Conservation (phyloP, 2,113 vertebrate genomes). For the Oplegnathus fasciatus region DNA sequence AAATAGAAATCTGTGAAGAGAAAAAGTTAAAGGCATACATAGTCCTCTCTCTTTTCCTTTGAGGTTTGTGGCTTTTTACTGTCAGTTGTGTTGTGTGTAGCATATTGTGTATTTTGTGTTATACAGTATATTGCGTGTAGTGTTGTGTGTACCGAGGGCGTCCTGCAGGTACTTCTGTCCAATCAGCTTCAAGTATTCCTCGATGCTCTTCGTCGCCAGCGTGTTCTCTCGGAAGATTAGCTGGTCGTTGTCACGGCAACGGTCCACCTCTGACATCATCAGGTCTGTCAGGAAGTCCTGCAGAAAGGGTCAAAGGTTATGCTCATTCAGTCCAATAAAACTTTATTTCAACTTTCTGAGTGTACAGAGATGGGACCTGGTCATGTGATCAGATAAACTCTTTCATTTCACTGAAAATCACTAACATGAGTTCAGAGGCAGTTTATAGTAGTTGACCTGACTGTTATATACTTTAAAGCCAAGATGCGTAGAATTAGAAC, state of each 20-base stretch:
- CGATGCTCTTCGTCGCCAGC: slow-evolving; percentile 95
- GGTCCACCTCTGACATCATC: slow-evolving; percentile 99
- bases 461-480: too few relatives aligned
- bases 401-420: too few relatives aligned
- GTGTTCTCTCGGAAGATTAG: slow-evolving; percentile 99
- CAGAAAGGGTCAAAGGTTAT: slow-evolving; percentile 11
- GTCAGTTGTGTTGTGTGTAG: background rate
- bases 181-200: slow-evolving; percentile 98
- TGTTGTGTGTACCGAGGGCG: slow-evolving; percentile 90
- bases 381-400: too few relatives aligned
- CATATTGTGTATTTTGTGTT: background rate
- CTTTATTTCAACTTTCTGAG: background rate
- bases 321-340: too few relatives aligned
- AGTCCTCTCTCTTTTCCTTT: background rate
- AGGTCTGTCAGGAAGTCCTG: slow-evolving; percentile 98
- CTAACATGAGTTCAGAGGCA: too few relatives aligned
- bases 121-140: background rate
- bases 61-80: background rate
- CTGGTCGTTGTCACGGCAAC: slow-evolving; percentile 98
- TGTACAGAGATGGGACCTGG: too few relatives aligned
- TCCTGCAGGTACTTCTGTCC: slow-evolving; percentile 99
- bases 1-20: too few relatives aligned
- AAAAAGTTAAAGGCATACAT: background rate
- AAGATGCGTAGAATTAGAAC: too few relatives aligned
- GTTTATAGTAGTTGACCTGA: too few relatives aligned